Conservation (phyloP, 37 sponge, comb jelly and placozoan species). For the Axinella damicornis region DNA sequence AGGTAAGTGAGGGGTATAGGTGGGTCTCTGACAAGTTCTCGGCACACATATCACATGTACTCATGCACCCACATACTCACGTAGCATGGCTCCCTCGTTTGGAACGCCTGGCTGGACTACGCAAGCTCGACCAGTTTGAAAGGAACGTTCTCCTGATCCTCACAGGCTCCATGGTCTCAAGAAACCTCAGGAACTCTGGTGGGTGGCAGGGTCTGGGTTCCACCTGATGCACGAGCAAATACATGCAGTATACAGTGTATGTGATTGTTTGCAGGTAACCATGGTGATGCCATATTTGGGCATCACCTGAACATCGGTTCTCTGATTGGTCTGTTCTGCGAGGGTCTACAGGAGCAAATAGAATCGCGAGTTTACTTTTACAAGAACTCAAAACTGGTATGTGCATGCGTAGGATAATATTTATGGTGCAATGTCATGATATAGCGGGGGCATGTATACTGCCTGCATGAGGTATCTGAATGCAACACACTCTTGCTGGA, state of each 20-base stretch:
- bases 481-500: neutral
- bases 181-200: conserved; percentile 64
- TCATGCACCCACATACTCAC: neutral
- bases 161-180: conserved; percentile 74
- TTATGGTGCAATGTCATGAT: neutral
- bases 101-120: conserved; percentile 63
- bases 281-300: conserved; percentile 30
- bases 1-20: too few relatives aligned
- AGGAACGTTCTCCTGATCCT: conserved; percentile 71
- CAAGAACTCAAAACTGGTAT: conserved; percentile 71
- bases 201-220: neutral
- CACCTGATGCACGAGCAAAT: too few relatives aligned
- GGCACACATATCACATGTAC: too few relatives aligned
- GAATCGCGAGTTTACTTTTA: conserved; percentile 70
- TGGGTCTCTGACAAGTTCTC: too few relatives aligned
- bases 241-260: too few relatives aligned
- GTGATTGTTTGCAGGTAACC: conserved; percentile 3
- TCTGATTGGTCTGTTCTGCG: conserved; percentile 70
- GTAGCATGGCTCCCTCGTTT: conserved; percentile 71
- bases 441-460: neutral
- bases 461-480: neutral
- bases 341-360: conserved; percentile 68
- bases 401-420: neutral
- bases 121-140: conserved; percentile 67
- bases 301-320: conserved; percentile 60